Conservation (phyloP, 1,140 invertebrate species). For the Diorhabda elongata region DNA sequence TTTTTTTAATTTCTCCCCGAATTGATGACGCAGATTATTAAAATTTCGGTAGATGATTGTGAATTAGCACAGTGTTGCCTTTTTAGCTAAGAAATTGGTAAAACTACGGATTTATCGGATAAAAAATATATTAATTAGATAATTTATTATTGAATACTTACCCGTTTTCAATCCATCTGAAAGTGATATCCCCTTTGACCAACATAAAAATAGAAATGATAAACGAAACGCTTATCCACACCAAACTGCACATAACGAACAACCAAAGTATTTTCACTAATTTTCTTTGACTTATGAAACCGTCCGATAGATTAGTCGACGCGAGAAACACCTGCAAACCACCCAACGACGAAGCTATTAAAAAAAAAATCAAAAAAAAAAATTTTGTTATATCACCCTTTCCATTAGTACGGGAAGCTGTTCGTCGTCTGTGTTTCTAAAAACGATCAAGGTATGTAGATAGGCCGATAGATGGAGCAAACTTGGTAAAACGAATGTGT, state of each 20-base stretch:
- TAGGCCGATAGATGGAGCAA: conserved; percentile 72
- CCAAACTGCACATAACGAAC: conserved; percentile 60
- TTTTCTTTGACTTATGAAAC: conserved; percentile 59
- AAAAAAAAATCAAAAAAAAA: not conserved
- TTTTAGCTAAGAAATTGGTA: too few species aligned
- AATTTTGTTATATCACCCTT: conserved; percentile 50
- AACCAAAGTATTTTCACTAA: conserved; percentile 67
- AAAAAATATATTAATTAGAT: too few species aligned
- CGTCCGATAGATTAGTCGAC: conserved; percentile 61
- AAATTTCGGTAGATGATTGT: too few species aligned
- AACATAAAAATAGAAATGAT: conserved; percentile 64
- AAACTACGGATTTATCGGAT: too few species aligned
- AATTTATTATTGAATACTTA: conserved; percentile 27
- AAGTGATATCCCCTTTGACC: conserved; percentile 57
- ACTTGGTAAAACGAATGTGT: conserved; percentile 76
- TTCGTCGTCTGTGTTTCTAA: conserved; percentile 79
- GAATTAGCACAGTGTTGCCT: too few species aligned
- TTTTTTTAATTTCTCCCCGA: too few species aligned
- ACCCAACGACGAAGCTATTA: not conserved
- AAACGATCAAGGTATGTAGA: conserved; percentile 71
- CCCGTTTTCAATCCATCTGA: conserved; percentile 59
- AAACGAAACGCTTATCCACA: conserved; percentile 65
- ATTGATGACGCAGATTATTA: too few species aligned
- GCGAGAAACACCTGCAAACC: conserved; percentile 57
- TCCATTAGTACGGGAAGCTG: conserved; percentile 88